Evolutionary conservation across 2,797 vertebrate genomes (phyloP), one percentile per base, ranked within the genome.

Genomic region (Saxicola maurus): DNA sequence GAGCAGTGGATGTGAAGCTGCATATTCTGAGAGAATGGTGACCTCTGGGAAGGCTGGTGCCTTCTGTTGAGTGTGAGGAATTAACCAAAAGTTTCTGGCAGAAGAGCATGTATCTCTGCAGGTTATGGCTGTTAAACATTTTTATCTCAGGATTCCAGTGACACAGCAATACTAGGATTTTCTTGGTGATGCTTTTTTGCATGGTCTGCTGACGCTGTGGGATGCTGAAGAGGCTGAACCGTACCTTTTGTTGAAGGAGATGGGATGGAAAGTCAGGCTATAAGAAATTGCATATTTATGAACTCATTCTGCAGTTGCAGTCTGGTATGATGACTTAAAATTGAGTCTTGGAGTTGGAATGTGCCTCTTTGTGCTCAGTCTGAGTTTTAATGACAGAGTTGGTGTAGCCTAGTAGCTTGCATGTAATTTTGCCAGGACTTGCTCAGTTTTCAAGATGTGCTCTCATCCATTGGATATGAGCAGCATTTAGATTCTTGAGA

Each of bases 401-500:
- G 62, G 60, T 6, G 0, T 46, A 73, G 67, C 82, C 0, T 23
- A 76, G 72, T 48, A 78, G 59, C 60, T 82, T 74, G 45, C 62
- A 60, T 61, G 76, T 60, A 82, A 90, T 56, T 88, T 82, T 91
- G 85, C 92, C 87, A 83, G 85, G 49, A 89, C 80, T 90, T 66
- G 49, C 57, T 83, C 59, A 12, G 49, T 87, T 91, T 92, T 90
- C 75, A 86, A 89, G 86, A 93, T 66, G 43, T 89, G 76, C 56
- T 91, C 76, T 93, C 64, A 79, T 69, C 73, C 28, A 56, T 71
- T 90, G 84, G 89, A 62, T 78, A 67, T 67, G 79, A 86, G 76
- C 86, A 93, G 55, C 66, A 45, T 67, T 92, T 88, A 73, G 57
- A 83, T 77, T 89, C 74, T 87, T 76, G 80, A 79, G 66, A 52